A percentile compares a stretch with the other conserved stretches of the same genome.
These are phyloP conservation scores for Mizuhopecten yessoensis DNA, from an alignment of 1,140 invertebrate species.

Conservation along the genomic window DNA sequence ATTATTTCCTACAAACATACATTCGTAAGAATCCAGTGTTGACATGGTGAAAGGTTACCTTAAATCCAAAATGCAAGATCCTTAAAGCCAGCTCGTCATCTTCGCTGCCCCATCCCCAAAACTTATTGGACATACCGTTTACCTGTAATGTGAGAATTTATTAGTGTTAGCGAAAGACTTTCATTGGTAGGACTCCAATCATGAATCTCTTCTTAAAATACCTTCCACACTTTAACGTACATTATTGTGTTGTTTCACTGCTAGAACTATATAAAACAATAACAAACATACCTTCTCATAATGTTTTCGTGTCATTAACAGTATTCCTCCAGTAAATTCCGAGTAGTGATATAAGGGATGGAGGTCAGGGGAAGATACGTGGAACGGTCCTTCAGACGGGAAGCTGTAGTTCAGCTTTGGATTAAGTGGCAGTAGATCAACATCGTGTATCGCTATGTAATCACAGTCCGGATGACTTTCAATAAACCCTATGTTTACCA, in stretches of 20 bases:
- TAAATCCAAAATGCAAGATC: conserved; percentile 92
- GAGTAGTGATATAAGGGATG: conserved; percentile 98
- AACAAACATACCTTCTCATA: conserved; percentile 86
- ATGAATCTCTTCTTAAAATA: too few species aligned
- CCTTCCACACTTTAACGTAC: too few species aligned
- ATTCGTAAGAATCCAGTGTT: too few species aligned
- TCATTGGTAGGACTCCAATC: too few species aligned
- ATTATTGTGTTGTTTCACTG: too few species aligned
- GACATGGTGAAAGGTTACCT: too few species aligned
- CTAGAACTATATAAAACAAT: too few species aligned
- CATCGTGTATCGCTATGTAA: conserved; percentile 99
- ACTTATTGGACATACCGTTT: conserved; percentile 87
- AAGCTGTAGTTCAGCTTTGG: conserved; percentile 90
- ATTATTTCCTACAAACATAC: too few species aligned
- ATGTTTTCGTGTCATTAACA: conserved; percentile 91
- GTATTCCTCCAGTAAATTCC: conserved; percentile 98
- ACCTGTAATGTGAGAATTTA: too few species aligned
- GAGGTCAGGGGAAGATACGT: conserved; percentile 84
- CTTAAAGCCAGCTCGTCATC: conserved; percentile 99
- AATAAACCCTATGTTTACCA: conserved; percentile 98
- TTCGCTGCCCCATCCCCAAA: conserved; percentile 99
- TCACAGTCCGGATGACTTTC: conserved; percentile 89
- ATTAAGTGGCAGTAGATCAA: conserved; percentile 97
- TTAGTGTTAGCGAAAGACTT: too few species aligned
- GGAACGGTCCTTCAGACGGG: conserved; percentile 84